Evolutionary conservation across 2,113 vertebrate genomes (phyloP).

Genomic region (Rattus norvegicus): DNA sequence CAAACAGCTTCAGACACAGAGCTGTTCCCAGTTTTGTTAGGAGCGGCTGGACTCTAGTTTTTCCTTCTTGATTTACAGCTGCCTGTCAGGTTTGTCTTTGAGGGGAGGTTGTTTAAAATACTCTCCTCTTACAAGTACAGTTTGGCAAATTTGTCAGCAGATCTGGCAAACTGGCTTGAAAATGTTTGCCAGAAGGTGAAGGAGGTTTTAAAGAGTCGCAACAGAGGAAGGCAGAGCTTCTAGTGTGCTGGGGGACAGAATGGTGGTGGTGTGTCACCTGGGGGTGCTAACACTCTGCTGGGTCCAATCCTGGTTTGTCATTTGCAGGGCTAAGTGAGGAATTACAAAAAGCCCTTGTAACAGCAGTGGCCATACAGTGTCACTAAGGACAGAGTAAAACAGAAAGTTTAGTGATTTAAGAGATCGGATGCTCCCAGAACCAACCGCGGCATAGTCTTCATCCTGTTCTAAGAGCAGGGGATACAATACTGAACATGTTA

Average conservation of each 20-base stretch:
- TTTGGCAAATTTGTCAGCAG: not conserved
- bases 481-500: not conserved
- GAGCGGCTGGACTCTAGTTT: not conserved
- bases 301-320: not conserved
- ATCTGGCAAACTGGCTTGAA: not conserved
- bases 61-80: not conserved
- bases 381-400: not conserved
- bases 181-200: not conserved
- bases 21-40: not conserved
- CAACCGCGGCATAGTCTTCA: not conserved
- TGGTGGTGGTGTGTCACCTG: no score
- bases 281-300: not conserved
- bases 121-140: not conserved
- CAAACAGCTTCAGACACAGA: conserved; percentile 41
- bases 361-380: not conserved
- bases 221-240: not conserved
- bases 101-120: not conserved
- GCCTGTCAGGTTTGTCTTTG: not conserved
- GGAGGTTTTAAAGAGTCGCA: not conserved
- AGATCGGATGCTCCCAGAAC: not conserved
- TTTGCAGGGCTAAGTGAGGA: not conserved
- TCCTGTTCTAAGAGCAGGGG: not conserved
- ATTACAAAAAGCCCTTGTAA: not conserved
- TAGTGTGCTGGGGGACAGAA: not conserved
- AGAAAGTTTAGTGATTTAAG: not conserved